phyloP scores from a whole-genome alignment of 2,888 invertebrate genomes.

The Yponomeuta sedellus region DNA sequence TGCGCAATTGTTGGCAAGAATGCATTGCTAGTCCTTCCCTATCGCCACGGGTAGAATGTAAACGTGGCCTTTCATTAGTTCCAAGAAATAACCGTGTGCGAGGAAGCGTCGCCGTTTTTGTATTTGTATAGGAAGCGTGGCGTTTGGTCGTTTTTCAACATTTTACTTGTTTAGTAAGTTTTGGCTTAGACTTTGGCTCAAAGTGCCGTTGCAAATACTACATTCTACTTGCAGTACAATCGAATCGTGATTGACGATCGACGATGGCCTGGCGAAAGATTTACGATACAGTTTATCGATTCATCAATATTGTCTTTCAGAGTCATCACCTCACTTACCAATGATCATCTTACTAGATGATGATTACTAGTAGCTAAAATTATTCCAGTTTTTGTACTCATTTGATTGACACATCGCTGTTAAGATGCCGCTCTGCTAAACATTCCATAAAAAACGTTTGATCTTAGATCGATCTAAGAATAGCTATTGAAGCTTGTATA shows the following conservation, averaged over 20 bases:
- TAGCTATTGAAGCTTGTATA: neutral
- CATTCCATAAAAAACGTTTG: constrained; percentile 1
- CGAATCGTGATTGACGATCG: no score
- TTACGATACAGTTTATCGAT: no score
- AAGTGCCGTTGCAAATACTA: constrained; percentile 16
- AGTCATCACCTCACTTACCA: no score
- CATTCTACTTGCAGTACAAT: no score
- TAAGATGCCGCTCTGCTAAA: neutral
- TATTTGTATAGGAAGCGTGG: constrained; percentile 57
- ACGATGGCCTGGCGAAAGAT: no score
- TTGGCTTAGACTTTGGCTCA: neutral
- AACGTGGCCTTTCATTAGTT: constrained; percentile 54
- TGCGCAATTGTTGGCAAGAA: neutral
- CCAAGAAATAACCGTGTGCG: constrained; percentile 54
- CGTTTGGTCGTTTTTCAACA: constrained; percentile 51
- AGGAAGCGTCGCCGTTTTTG: constrained; percentile 60
- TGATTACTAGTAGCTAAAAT: neutral
- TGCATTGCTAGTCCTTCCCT: neutral
- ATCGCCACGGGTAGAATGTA: neutral
- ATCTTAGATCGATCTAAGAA: neutral
- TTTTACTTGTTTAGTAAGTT: constrained; percentile 26
- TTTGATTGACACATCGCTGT: neutral
- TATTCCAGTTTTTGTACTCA: neutral
- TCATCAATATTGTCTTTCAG: no score
- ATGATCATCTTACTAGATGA: no score